phyloP scores from a whole-genome alignment of 2,888 invertebrate species.

The Oligia latruncula region DNA sequence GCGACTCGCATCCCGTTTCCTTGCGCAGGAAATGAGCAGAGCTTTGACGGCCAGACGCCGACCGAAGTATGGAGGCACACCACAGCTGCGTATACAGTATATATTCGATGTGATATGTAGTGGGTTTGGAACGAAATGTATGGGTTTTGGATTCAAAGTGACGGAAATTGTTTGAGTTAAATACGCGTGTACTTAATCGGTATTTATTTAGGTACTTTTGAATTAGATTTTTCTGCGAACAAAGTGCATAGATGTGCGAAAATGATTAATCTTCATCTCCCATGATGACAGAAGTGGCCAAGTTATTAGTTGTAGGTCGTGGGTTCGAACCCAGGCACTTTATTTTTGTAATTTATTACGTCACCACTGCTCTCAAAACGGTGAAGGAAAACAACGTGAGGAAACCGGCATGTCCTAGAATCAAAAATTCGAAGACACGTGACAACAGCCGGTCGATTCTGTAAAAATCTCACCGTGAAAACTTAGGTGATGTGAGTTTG shows the following conservation, averaged over 20 bases:
- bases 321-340: no score
- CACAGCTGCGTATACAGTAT: conserved; percentile 22
- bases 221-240: not conserved
- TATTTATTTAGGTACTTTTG: not conserved
- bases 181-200: not conserved
- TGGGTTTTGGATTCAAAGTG: not conserved
- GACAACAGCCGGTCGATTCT: no score
- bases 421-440: no score
- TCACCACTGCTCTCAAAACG: no score
- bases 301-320: no score
- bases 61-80: conserved; percentile 54
- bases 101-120: conserved; percentile 19
- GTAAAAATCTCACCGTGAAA: no score
- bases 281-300: no score
- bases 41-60: conserved; percentile 70
- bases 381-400: no score
- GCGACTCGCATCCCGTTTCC: conserved; percentile 75
- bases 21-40: conserved; percentile 76
- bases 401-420: no score
- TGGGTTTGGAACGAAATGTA: not conserved
- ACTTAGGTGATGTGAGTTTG: no score
- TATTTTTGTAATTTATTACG: no score
- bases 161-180: not conserved
- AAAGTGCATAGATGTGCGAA: not conserved
- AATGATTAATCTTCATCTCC: no score